phyloP scores from a whole-genome alignment of 1,140 invertebrate genomes.

The Hycleus phaleratus region DNA sequence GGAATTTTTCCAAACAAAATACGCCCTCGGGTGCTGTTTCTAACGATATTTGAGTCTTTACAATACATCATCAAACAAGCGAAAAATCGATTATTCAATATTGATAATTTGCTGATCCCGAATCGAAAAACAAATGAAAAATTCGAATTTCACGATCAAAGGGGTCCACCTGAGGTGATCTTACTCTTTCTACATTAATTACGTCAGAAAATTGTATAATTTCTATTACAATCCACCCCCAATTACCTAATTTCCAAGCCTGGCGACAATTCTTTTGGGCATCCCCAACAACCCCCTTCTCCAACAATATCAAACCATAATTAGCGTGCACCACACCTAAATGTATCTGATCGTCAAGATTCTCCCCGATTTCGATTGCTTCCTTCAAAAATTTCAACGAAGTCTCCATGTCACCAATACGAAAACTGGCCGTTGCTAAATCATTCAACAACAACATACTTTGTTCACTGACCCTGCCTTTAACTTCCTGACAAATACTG shows the following conservation, averaged over 20 bases:
- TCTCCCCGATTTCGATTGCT: constrained; percentile 60
- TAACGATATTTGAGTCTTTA: no score
- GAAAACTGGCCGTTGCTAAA: constrained; percentile 65
- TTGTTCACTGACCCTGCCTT: constrained; percentile 64
- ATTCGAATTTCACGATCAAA: no score
- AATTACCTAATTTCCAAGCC: constrained; percentile 58
- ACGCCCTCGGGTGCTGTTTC: no score
- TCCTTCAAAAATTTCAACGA: constrained; percentile 64
- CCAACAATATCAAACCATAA: constrained; percentile 70
- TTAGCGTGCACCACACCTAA: constrained; percentile 73
- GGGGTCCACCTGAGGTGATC: no score
- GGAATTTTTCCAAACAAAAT: no score
- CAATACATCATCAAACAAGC: no score
- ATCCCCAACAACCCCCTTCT: constrained; percentile 58
- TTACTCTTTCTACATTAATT: no score
- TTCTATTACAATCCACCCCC: background rate
- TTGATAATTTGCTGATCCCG: no score
- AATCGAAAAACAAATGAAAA: no score
- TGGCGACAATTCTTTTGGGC: constrained; percentile 64
- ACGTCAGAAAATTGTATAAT: no score
- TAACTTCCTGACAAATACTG: constrained; percentile 53
- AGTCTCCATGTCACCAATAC: constrained; percentile 55
- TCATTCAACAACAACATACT: constrained; percentile 77
- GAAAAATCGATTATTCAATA: no score
- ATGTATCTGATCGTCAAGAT: constrained; percentile 55